Evolutionary conservation across 2,888 invertebrate species (phyloP), one percentile per base, ranked within the genome.

Genomic region (Endotricha flammealis): DNA sequence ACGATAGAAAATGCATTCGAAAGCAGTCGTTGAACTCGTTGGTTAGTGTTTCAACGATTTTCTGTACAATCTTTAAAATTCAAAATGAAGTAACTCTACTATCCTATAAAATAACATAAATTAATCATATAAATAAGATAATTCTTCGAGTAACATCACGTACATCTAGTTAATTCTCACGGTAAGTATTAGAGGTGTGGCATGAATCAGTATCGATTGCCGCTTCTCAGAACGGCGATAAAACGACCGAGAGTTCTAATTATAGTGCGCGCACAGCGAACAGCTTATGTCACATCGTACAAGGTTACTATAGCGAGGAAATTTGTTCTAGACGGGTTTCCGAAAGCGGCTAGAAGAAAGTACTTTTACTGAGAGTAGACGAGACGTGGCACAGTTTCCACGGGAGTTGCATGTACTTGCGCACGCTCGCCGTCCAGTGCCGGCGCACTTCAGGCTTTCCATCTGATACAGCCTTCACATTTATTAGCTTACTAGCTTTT

Each of bases 291-390:
- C 80, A 85, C 74, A 58, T 59, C 64, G 65, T 63, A 75, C 77
- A 79, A 80, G 78, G 77, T 78, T 81, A 75, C 68, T 66, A 61
- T 64, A 70, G 62, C 61, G 66, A 75, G 77, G 72, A 81, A 80
- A 76, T 75, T 70, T 61, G 69, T 71, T 73, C 69, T 65, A 72
- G 73, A 69, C 81, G 58, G 70, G 77, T 82, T 83, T 86, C 80
- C 72, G 81, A 83, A 83, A 82, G 80, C 80, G 79, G 79, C 70
- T 67, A 58, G 78, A 85, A 82, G 85, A 85, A 85, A 86, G 83
- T 82, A 81, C 83, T 86, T 85, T 85, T 86, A 82, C 83, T 83
- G 59, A 66, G 74, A 77, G 80, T 72, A 70, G 65, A 67, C 64
- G 61, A 66, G 68, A 64, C 57, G 65, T 79, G 85, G 66, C 85